These are phyloP conservation scores for Porites divaricata DNA, from an alignment of 92 coral and sea anemone genomes.

Conservation along the genomic window DNA sequence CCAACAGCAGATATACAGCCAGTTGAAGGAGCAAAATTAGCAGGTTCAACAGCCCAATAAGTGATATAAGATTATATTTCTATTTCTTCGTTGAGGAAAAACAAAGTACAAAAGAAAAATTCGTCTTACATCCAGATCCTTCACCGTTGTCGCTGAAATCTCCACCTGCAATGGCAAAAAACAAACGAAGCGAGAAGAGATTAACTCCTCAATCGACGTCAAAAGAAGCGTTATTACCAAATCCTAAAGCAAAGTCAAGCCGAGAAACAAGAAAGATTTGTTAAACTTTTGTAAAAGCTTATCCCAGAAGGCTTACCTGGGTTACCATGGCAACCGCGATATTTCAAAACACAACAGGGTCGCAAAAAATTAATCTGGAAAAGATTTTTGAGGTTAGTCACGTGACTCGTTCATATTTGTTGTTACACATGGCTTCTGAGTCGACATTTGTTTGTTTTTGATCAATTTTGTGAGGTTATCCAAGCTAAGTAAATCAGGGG, in stretches of 20 bases:
- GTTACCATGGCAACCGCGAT: slow-evolving; percentile 35
- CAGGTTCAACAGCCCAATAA: too few species aligned
- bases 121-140: slow-evolving; percentile 49
- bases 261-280: background rate
- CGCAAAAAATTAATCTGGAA: slow-evolving; percentile 21
- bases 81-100: too few species aligned
- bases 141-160: slow-evolving; percentile 43
- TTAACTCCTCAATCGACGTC: background rate
- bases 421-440: background rate
- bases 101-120: background rate
- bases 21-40: too few species aligned
- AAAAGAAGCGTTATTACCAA: background rate
- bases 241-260: background rate
- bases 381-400: slow-evolving; percentile 26
- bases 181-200: background rate
- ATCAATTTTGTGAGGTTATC: background rate
- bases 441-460: background rate
- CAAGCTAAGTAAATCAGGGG: background rate
- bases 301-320: slow-evolving; percentile 33
- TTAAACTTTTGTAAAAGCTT: background rate
- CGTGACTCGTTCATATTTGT: background rate
- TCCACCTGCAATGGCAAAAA: slow-evolving; percentile 27
- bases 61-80: background rate
- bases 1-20: too few species aligned
- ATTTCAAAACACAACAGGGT: slow-evolving; percentile 24